Percentiles rank a stretch among this genome's conserved stretches.
Evolutionary conservation across 2,888 invertebrate genomes (phyloP).

Genomic region (Apodemia hepburni): DNA sequence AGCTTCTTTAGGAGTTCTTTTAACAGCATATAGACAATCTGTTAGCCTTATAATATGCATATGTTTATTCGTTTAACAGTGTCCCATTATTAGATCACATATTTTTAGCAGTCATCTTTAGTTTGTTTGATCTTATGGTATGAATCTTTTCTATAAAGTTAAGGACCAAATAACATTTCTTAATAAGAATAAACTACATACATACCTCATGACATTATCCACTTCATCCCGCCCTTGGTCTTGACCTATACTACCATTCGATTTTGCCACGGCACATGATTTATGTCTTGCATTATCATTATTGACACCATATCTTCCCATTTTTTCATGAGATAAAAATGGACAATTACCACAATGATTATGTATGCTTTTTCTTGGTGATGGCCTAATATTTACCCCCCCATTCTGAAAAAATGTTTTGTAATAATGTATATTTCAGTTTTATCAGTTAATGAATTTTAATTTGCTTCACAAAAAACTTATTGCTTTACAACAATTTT

Average conservation of each 20-base stretch:
- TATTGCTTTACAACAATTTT: too few species aligned
- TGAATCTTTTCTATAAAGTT: too few species aligned
- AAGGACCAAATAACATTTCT: neutral
- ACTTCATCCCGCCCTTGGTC: slow-evolving; percentile 47
- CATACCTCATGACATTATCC: slow-evolving; percentile 63
- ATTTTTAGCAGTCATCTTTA: too few species aligned
- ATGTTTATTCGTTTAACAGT: too few species aligned
- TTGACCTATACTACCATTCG: neutral
- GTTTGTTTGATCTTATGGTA: too few species aligned
- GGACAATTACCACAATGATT: slow-evolving; percentile 33
- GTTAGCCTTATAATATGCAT: too few species aligned
- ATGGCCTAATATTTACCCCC: slow-evolving; percentile 46
- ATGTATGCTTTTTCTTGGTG: slow-evolving; percentile 54
- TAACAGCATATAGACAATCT: too few species aligned
- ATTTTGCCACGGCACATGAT: slow-evolving; percentile 23
- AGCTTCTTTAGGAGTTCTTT: too few species aligned
- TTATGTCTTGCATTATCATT: slow-evolving; percentile 25
- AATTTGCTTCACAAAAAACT: too few species aligned
- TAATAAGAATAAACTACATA: slow-evolving; percentile 30
- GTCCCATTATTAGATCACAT: too few species aligned
- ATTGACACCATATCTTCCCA: slow-evolving; percentile 47
- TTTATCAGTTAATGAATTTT: neutral
- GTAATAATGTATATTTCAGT: neutral
- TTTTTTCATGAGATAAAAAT: slow-evolving; percentile 34
- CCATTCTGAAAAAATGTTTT: slow-evolving; percentile 40